phyloP scores from a whole-genome alignment of 2,797 vertebrate species.

The Pseudotriccus pelzelni region DNA sequence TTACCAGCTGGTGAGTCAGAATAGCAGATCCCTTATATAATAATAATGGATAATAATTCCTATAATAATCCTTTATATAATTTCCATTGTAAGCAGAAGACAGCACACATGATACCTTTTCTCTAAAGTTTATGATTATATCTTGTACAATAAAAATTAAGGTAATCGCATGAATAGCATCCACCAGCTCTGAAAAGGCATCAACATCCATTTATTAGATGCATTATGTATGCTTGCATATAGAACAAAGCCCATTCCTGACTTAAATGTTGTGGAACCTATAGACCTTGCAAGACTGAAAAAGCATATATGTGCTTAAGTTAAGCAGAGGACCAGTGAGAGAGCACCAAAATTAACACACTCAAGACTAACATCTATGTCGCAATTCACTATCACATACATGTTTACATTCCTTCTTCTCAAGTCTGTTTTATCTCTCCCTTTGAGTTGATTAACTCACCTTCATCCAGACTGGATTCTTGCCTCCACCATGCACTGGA shows the following conservation, averaged over 20 bases:
- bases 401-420: background rate
- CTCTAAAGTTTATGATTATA: background rate
- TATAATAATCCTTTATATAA: background rate
- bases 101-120: background rate
- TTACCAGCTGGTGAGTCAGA: background rate
- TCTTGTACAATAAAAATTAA: background rate
- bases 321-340: background rate
- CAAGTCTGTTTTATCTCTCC: background rate
- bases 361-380: background rate
- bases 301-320: background rate
- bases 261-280: background rate
- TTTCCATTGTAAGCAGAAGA: background rate
- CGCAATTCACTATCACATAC: background rate
- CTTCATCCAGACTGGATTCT: constrained; percentile 7
- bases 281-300: background rate
- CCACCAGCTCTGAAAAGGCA: background rate
- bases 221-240: background rate
- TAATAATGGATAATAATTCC: background rate
- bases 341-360: background rate
- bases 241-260: background rate
- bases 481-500: background rate
- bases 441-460: background rate
- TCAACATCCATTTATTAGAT: background rate
- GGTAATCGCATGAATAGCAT: background rate
- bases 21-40: background rate